A percentile compares a stretch with the other conserved stretches of the same genome.
Conservation (phyloP, 2,888 invertebrate species). For the Drosophila atroscutellata region DNA sequence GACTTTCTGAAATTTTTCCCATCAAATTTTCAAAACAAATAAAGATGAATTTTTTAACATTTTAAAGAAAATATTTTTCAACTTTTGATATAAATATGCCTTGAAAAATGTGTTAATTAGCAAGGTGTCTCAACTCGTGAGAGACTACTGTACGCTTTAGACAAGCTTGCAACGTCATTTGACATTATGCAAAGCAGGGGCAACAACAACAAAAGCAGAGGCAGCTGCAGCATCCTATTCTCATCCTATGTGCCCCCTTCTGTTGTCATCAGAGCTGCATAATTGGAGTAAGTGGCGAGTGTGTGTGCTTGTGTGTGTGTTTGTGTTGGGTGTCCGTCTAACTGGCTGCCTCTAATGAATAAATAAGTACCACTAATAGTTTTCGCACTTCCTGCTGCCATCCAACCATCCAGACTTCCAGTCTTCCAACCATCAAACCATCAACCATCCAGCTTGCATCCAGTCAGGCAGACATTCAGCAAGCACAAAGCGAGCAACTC, state of each 20-base stretch:
- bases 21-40: neutral
- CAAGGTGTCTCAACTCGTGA: neutral
- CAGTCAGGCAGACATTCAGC: constrained; percentile 11
- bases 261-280: constrained; percentile 44
- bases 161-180: constrained; percentile 43
- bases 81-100: neutral
- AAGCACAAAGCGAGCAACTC: constrained; percentile 46
- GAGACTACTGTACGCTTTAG: neutral
- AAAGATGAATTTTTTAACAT: too few relatives aligned
- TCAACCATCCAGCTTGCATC: neutral
- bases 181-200: constrained; percentile 67
- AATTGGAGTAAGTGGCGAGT: constrained; percentile 61
- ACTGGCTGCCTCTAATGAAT: constrained; percentile 81
- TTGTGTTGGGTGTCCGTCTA: constrained; percentile 67
- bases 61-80: neutral
- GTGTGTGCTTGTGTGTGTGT: constrained; percentile 26
- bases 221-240: constrained; percentile 39
- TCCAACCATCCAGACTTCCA: constrained; percentile 5
- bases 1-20: neutral
- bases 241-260: constrained; percentile 10
- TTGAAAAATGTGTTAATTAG: neutral
- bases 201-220: neutral
- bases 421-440: neutral
- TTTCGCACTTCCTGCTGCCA: constrained; percentile 80
- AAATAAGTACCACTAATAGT: constrained; percentile 84